Base-by-base conservation (phyloP, 2,113 vertebrate genomes). In the Chionis minor region DNA sequence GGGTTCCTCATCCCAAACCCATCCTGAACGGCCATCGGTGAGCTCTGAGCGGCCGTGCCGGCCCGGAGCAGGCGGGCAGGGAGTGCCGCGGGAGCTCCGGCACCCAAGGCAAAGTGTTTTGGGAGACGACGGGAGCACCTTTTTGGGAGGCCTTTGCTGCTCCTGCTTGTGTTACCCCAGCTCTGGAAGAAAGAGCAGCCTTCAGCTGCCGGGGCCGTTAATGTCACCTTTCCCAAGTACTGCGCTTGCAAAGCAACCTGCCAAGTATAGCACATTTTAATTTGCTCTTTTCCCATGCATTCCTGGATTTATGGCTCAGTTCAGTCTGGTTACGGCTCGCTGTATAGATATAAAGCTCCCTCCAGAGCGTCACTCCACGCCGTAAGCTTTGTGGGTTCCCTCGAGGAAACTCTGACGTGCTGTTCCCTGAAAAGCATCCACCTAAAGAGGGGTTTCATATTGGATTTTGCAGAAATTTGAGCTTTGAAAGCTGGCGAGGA, bases 221-320 rank as follows among this genome's bases (percentile, higher is more conserved):
- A 24, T 30, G 80, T 65, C 80, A 24, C 95, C 82, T 28, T 66
- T 70, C 71, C 18, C 27, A 2, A 67, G 80, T 2, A 3, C 59
- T 21, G 1, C 0, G 6, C 91, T 86, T 15, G 6, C 69, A 13
- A 14, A 28, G 80, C 70, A 38, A 73, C 74, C 94, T 96, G 96
- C 95, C 96, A 97, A 97, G 90, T 93, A 30, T 92, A 11, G 81
- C 96, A 94, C 92, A 0, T 92, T 84, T 96, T 95, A 79, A 93
- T 94, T 91, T 67, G 96, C 81, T 84, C 35, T 73, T 94, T 96
- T 94, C 95, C 95, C 96, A 92, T 2, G 44, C 92, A 86, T 96
- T 96, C 95, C 96, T 45, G 87, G 54, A 11, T 95, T 96, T 96
- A 94, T 4, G 88, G 95, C 82, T 65, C 4, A 0, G 45, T 56